Evolutionary conservation across 2,888 invertebrate genomes (phyloP).

Genomic region (Synergus japonicus): DNA sequence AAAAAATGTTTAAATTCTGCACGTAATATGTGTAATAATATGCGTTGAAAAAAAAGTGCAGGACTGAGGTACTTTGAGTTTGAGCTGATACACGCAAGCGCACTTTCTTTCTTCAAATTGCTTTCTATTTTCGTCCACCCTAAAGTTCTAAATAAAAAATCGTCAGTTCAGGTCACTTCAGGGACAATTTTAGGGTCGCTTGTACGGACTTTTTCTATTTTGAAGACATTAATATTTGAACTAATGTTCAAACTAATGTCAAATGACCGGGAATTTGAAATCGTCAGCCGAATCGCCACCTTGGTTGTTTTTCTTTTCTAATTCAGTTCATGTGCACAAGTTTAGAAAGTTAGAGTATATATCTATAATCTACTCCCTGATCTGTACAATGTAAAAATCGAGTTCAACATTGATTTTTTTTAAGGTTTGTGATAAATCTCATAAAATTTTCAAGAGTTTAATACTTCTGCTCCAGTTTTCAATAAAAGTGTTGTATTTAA

Average conservation of each 20-base stretch:
- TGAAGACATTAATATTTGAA: background rate
- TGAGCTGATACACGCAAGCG: slow-evolving; percentile 3
- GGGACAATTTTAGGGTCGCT: background rate
- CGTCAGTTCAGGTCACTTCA: background rate
- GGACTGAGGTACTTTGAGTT: background rate
- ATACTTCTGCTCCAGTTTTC: background rate
- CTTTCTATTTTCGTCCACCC: slow-evolving; percentile 27
- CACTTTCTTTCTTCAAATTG: slow-evolving; percentile 2
- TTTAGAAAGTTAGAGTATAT: background rate
- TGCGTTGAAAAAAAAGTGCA: background rate
- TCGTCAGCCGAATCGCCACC: no score
- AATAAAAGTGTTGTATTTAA: slow-evolving; percentile 15
- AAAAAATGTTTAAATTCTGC: no score
- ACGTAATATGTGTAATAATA: no score
- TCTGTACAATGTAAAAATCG: background rate
- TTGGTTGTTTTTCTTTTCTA: background rate
- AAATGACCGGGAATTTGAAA: no score
- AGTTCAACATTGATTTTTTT: background rate
- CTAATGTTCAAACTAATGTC: no score
- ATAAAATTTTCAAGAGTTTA: background rate
- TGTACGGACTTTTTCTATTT: background rate
- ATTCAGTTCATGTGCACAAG: background rate
- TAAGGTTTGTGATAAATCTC: background rate
- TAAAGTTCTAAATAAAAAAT: slow-evolving; percentile 16
- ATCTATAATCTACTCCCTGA: background rate